Base-by-base conservation (phyloP, 2,113 vertebrate species). In the Mormoops blainvillei region DNA sequence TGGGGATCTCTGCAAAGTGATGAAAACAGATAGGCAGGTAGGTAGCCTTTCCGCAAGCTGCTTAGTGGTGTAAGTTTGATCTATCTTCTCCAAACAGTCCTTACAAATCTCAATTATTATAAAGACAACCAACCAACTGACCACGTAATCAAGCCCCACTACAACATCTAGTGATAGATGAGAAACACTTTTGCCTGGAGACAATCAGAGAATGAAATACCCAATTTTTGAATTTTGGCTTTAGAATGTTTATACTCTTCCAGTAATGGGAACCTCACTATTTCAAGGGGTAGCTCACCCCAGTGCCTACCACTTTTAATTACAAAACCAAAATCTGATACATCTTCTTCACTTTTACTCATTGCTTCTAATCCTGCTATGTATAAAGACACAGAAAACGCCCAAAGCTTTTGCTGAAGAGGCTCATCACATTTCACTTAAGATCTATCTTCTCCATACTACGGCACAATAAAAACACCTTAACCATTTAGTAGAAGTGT, bases 141-240 rank as follows among this genome's bases (percentile, higher is more conserved):
- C 71, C 31, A 45, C 24, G 61, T 0, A 1, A 45, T 18, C 70
- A 43, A 67, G 73, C 43, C 61, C 82, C 52, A 54, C 41, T 63
- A 63, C 4, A n/a, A 4, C 63, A n/a, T 89, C 76, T 92, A 31
- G 85, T 38, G 50, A 61, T 33, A 89, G 54, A 93, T 18, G 14
- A 90, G 48, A 80, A 85, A 67, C 9, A 2, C 58, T 56, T 56
- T 4, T 71, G 31, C 4, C 83, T 93, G 74, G 54, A 90, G 77
- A 94, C 89, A 96, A 96, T 15, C 85, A 50, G 84, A 93, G 70
- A 96, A 45, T 26, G 63, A 91, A 80, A 93, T 0, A 50, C 19
- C 48, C 58, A 58, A 50, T 48, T 33, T 61, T 10, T 82, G 48
- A 84, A 58, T 74, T 61, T 13, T 52, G 68, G 93, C 85, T 89